Evolutionary conservation across 1,140 invertebrate species (phyloP), one percentile per base, ranked within the genome.

Genomic region (Pachypeltis micranthus): DNA sequence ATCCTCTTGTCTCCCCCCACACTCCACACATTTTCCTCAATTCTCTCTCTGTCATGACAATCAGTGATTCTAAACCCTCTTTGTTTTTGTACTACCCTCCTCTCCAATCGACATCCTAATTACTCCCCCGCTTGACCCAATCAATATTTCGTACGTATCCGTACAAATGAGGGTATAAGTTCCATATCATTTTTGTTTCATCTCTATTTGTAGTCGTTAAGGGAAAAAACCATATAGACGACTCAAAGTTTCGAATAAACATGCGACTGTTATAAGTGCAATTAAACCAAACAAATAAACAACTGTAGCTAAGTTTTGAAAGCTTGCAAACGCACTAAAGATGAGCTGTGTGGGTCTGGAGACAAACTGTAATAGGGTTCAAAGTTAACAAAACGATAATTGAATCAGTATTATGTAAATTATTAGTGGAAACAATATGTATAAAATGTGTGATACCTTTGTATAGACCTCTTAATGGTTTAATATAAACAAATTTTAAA

Each of bases 381-480:
- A n/a, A n/a, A n/a, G n/a, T n/a, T n/a, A n/a, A n/a, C n/a, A n/a
- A n/a, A n/a, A n/a, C n/a, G n/a, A n/a, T n/a, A n/a, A n/a, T n/a
- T 39, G 21, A 51, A 51, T 51, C 47, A 51, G 47, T 51, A 51
- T 51, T 51, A 51, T 51, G 10, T 10, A 14, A 51, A 14, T 51
- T 51, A 51, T 21, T 51, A 51, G 21, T 51, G 21, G 4, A 51
- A 14, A 51, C 4, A 21, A 14, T 51, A 21, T 51, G 47, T 51
- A 51, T 39, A 39, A 39, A 51, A 4, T 51, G 47, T 51, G 47
- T 51, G 47, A 51, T 51, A 51, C 47, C 10, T 51, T 51, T 51
- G 47, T 51, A 21, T 51, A 51, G 47, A 14, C 21, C 47, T 51
- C 21, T 21, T 16, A 10, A 51, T 51, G 21, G 47, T 51, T 10